phyloP scores from a whole-genome alignment of 2,888 invertebrate species.

The Lucinisca nassula region DNA sequence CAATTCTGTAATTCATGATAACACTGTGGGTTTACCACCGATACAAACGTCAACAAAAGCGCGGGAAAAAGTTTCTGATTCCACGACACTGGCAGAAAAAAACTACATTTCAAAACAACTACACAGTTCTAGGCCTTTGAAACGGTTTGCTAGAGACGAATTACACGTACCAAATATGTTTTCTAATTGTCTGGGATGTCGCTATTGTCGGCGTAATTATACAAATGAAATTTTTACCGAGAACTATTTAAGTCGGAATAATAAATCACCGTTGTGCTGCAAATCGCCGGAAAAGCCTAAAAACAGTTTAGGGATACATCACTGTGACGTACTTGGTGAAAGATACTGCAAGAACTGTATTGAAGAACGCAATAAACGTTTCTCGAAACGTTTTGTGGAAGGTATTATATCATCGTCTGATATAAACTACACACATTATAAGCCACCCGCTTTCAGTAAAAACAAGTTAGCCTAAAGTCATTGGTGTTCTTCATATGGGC shows the following conservation, averaged over 20 bases:
- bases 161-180: constrained; percentile 50
- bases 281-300: constrained; percentile 2
- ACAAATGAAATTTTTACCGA: constrained; percentile 47
- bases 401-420: background rate
- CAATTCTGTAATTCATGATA: constrained; percentile 47
- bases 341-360: constrained; percentile 60
- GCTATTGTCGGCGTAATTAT: constrained; percentile 45
- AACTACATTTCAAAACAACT: constrained; percentile 38
- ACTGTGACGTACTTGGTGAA: constrained; percentile 63
- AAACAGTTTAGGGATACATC: constrained; percentile 8
- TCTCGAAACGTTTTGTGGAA: constrained; percentile 48
- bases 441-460: background rate
- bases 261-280: background rate
- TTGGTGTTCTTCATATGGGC: too few relatives aligned
- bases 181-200: constrained; percentile 44
- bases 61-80: constrained; percentile 33
- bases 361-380: constrained; percentile 48
- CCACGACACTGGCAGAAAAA: constrained; percentile 49
- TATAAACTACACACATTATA: background rate
- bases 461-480: too few relatives aligned
- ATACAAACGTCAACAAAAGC: constrained; percentile 39
- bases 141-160: constrained; percentile 45
- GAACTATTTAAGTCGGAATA: constrained; percentile 29
- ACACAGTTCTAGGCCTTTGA: constrained; percentile 17
- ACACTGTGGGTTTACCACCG: constrained; percentile 54